Conservation (phyloP, 2,797 vertebrate genomes). For the Pseudopleuronectes americanus region DNA sequence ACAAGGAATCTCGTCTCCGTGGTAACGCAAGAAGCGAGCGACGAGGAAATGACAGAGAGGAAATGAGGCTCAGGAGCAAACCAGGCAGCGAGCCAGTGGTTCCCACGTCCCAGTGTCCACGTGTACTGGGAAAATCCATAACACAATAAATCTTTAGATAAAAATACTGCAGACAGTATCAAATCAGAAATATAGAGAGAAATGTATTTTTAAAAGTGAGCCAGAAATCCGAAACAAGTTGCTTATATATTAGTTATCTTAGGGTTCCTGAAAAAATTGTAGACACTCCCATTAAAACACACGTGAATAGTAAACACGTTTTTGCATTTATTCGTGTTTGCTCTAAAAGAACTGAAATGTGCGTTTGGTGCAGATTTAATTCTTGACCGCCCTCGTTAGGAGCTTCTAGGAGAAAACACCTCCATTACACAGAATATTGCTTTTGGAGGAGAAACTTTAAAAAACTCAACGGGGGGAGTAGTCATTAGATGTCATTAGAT, state of each 20-base stretch:
- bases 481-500: constrained; percentile 42
- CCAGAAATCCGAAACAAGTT: too few species aligned
- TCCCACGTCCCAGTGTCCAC: not conserved
- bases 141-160: not conserved
- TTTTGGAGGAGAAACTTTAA: constrained; percentile 35
- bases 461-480: constrained; percentile 23
- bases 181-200: too few species aligned
- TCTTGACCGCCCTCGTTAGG: constrained; percentile 5
- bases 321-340: not conserved
- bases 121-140: not conserved
- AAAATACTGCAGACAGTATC: not conserved
- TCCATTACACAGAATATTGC: constrained; percentile 15
- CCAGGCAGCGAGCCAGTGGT: not conserved
- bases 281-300: not conserved
- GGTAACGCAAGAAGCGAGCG: constrained; percentile 53
- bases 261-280: too few species aligned
- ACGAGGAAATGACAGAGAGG: constrained; percentile 57
- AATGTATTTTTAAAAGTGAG: too few species aligned
- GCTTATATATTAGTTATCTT: too few species aligned
- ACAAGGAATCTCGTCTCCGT: constrained; percentile 59
- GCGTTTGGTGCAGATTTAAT: not conserved
- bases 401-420: constrained; percentile 10
- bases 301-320: not conserved
- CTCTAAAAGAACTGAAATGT: constrained; percentile 1
- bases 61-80: constrained; percentile 39